phyloP scores from a whole-genome alignment of 2,888 invertebrate species.

The Eupithecia pulchellata region DNA sequence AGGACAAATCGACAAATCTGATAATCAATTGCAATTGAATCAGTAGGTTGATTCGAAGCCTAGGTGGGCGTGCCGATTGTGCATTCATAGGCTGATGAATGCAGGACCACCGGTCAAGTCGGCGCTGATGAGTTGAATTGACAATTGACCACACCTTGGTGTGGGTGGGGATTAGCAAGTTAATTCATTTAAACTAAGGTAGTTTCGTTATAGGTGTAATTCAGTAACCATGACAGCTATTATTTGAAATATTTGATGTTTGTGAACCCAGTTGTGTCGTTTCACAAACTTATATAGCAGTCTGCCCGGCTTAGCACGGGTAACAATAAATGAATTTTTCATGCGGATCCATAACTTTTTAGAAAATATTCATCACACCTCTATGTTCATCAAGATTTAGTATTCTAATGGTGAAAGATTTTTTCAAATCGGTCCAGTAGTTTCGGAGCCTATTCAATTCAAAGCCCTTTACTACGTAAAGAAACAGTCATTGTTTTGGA shows the following conservation, averaged over 20 bases:
- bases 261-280: no score
- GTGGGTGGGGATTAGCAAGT: not conserved
- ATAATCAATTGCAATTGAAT: slow-evolving; percentile 33
- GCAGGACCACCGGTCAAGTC: slow-evolving; percentile 20
- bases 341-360: no score
- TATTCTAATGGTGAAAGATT: no score
- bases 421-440: no score
- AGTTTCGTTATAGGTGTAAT: not conserved
- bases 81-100: slow-evolving; percentile 23
- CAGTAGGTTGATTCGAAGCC: slow-evolving; percentile 30
- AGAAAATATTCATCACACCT: no score
- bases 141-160: slow-evolving; percentile 31
- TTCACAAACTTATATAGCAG: no score
- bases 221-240: no score
- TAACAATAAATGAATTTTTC: no score
- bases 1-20: slow-evolving; percentile 20
- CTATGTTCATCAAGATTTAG: no score
- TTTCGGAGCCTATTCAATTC: no score
- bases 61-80: slow-evolving; percentile 37
- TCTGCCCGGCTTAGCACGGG: no score
- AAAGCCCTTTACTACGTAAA: not conserved
- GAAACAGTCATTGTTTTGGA: not conserved
- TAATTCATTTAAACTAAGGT: not conserved
- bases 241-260: no score
- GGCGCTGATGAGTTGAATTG: slow-evolving; percentile 26